These are phyloP conservation scores for Zelleria hepariella DNA, from an alignment of 2,888 invertebrate species.

Conservation along the genomic window DNA sequence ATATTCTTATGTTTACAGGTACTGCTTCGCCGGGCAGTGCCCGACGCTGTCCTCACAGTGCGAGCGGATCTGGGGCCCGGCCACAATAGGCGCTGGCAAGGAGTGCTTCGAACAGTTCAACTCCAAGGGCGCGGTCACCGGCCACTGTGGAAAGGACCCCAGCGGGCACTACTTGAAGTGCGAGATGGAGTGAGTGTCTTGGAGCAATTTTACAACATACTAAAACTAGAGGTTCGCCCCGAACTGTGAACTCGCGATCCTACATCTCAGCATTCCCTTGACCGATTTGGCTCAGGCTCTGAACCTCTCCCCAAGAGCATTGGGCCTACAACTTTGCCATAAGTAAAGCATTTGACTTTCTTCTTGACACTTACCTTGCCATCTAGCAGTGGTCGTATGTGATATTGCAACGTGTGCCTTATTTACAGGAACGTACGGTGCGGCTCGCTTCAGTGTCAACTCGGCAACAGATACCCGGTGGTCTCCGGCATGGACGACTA, in stretches of 20 bases:
- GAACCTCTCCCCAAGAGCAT: too few species aligned
- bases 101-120: constrained; percentile 97
- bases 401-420: not conserved
- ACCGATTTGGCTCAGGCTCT: too few species aligned
- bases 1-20: constrained; percentile 26
- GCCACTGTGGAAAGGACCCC: constrained; percentile 91
- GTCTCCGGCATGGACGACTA: constrained; percentile 85
- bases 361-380: too few species aligned
- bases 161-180: constrained; percentile 88
- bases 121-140: constrained; percentile 93
- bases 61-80: constrained; percentile 93
- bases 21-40: constrained; percentile 94
- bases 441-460: constrained; percentile 95
- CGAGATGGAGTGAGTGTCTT: constrained; percentile 80
- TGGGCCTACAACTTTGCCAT: too few species aligned
- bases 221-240: too few species aligned
- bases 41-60: constrained; percentile 92
- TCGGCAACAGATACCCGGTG: constrained; percentile 86
- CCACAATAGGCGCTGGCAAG: constrained; percentile 84
- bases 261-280: too few species aligned
- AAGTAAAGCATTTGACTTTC: too few species aligned
- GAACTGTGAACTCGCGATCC: too few species aligned
- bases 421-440: constrained; percentile 86
- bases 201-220: too few species aligned
- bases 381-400: too few species aligned